Evolutionary conservation across 2,113 vertebrate genomes (phyloP).

Genomic region (Strigops habroptila): DNA sequence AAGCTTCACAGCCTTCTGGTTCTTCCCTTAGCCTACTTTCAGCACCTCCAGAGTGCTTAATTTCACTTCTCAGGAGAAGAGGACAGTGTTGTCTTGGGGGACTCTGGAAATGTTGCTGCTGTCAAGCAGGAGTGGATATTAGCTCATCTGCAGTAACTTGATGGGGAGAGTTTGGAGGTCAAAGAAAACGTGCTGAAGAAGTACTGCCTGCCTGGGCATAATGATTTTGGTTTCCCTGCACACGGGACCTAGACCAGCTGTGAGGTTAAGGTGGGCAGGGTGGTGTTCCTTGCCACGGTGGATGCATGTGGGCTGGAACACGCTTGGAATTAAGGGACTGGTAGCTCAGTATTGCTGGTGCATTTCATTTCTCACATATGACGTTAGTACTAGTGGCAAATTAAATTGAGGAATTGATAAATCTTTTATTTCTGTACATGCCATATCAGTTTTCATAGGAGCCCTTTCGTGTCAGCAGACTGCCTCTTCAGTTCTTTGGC

Average conservation of each 20-base stretch:
- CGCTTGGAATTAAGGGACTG: background rate
- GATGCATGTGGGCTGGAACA: background rate
- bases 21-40: constrained; percentile 14
- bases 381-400: background rate
- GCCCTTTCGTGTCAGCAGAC: background rate
- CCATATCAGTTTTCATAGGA: background rate
- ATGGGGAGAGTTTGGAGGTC: constrained; percentile 48
- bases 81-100: constrained; percentile 15
- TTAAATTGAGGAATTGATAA: background rate
- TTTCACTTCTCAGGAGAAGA: constrained; percentile 8
- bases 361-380: accelerated
- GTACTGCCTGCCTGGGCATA: background rate
- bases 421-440: background rate
- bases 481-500: background rate
- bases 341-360: background rate
- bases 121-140: constrained; percentile 9
- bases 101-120: background rate
- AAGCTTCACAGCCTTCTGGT: background rate
- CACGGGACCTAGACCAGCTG: background rate
- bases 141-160: constrained; percentile 28
- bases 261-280: background rate
- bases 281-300: background rate
- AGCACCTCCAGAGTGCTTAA: background rate
- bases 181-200: background rate
- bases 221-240: constrained; percentile 7